phyloP scores from a whole-genome alignment of 2,797 vertebrate genomes.

The Phataginus tetradactyla region DNA sequence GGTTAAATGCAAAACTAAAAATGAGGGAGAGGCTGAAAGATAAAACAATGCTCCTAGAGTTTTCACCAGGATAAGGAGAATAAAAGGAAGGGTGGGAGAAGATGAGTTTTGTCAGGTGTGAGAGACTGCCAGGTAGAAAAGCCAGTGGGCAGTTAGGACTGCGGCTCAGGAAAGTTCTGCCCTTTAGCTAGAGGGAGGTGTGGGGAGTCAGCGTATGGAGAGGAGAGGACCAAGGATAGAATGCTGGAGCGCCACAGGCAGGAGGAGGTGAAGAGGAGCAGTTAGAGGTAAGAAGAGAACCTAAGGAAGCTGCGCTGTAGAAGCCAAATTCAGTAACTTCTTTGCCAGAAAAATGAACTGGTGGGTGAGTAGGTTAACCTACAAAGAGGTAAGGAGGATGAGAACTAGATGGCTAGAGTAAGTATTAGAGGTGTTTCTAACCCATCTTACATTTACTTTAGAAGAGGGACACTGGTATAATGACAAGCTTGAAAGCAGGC shows the following conservation, averaged over 20 bases:
- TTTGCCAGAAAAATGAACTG: not conserved
- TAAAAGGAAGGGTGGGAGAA: not conserved
- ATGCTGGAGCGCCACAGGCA: not conserved
- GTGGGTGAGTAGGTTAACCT: not conserved
- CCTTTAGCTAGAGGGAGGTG: not conserved
- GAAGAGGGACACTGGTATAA: not conserved
- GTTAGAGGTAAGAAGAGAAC: not conserved
- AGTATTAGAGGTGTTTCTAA: not conserved
- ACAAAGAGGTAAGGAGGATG: not conserved
- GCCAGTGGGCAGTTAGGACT: not conserved
- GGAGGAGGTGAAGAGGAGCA: not conserved
- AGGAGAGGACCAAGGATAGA: not conserved
- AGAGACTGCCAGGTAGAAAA: not conserved
- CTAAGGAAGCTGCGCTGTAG: not conserved
- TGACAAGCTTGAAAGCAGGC: not conserved
- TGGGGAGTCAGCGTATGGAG: not conserved
- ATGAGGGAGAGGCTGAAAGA: not conserved
- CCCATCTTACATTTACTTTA: not conserved
- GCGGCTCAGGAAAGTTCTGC: not conserved
- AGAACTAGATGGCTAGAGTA: not conserved
- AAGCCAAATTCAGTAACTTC: slow-evolving; percentile 1
- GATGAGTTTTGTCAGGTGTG: not conserved
- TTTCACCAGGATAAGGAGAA: not conserved
- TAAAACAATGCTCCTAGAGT: not conserved
- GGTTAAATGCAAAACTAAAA: slow-evolving; percentile 5